Percentiles rank a stretch among this genome's conserved stretches.
phyloP scores from a whole-genome alignment of 2,888 invertebrate species.

The Ctenicera cuprea region DNA sequence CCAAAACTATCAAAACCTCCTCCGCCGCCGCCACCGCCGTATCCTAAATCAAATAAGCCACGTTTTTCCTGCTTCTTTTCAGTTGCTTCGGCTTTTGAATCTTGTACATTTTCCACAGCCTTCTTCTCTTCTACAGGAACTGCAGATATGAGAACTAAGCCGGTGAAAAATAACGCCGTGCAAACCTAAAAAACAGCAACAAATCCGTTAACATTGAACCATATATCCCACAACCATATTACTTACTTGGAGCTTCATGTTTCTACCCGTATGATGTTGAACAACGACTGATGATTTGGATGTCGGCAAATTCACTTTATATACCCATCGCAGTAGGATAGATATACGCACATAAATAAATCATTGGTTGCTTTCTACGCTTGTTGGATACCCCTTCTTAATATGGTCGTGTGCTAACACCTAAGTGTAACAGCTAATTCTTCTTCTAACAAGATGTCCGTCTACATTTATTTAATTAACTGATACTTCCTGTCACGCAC shows the following conservation, averaged over 20 bases:
- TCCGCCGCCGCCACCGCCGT: too few species aligned
- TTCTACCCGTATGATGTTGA: slow-evolving; percentile 52
- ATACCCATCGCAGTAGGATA: slow-evolving; percentile 38
- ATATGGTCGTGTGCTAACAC: slow-evolving; percentile 22
- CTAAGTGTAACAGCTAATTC: slow-evolving; percentile 21
- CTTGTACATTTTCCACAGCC: slow-evolving; percentile 61
- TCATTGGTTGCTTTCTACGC: slow-evolving; percentile 27
- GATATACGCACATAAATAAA: background rate
- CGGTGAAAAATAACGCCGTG: slow-evolving; percentile 67
- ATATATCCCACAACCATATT: background rate
- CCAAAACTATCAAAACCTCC: slow-evolving; percentile 31
- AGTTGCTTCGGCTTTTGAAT: slow-evolving; percentile 61
- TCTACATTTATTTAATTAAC: slow-evolving; percentile 26
- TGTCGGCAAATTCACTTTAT: slow-evolving; percentile 32
- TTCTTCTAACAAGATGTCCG: slow-evolving; percentile 9
- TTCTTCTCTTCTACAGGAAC: slow-evolving; percentile 62
- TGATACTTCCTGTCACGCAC: slow-evolving; percentile 41
- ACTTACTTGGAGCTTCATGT: slow-evolving; percentile 68
- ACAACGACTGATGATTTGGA: slow-evolving; percentile 65
- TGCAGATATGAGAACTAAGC: slow-evolving; percentile 68
- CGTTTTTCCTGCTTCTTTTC: slow-evolving; percentile 66
- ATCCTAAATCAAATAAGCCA: slow-evolving; percentile 64
- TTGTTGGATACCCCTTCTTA: slow-evolving; percentile 19
- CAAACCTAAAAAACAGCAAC: slow-evolving; percentile 66
- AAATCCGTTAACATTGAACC: background rate